Conservation (phyloP, 2,797 vertebrate genomes). For the Phrynocephalus forsythii region DNA sequence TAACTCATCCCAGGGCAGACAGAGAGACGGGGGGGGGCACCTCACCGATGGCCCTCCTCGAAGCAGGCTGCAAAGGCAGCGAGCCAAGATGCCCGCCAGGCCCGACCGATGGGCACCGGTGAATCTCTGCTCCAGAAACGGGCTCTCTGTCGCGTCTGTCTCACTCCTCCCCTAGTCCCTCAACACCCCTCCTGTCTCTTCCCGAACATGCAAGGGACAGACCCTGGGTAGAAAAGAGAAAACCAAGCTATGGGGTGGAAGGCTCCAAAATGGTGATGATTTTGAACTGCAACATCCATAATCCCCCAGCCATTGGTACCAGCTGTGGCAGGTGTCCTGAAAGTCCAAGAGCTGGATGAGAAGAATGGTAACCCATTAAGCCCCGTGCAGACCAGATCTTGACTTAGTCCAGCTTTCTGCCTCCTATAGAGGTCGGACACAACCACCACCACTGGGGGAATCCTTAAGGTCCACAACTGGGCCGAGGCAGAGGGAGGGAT, state of each 20-base stretch:
- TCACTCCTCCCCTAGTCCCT: background rate
- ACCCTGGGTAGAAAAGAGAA: background rate
- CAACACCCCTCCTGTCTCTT: background rate
- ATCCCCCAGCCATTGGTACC: too few species aligned
- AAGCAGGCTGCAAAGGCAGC: conserved; percentile 10
- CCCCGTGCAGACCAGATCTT: too few species aligned
- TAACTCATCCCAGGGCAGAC: conserved; percentile 33
- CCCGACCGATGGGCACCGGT: background rate
- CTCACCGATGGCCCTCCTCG: background rate
- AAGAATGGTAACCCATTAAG: too few species aligned
- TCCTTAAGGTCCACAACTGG: too few species aligned
- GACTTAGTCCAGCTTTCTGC: background rate
- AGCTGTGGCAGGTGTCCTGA: too few species aligned
- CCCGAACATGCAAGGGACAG: background rate
- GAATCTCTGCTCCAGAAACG: background rate
- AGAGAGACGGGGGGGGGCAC: conserved; percentile 31
- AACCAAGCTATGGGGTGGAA: too few species aligned
- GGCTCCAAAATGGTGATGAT: too few species aligned
- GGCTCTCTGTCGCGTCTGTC: background rate
- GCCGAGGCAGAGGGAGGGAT: background rate
- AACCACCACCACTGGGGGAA: too few species aligned
- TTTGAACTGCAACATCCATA: too few species aligned
- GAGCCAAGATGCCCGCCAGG: background rate
- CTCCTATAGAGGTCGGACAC: too few species aligned
- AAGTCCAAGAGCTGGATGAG: too few species aligned